Base-by-base conservation (phyloP, 2,113 vertebrate species). In the Odobenus rosmarus region DNA sequence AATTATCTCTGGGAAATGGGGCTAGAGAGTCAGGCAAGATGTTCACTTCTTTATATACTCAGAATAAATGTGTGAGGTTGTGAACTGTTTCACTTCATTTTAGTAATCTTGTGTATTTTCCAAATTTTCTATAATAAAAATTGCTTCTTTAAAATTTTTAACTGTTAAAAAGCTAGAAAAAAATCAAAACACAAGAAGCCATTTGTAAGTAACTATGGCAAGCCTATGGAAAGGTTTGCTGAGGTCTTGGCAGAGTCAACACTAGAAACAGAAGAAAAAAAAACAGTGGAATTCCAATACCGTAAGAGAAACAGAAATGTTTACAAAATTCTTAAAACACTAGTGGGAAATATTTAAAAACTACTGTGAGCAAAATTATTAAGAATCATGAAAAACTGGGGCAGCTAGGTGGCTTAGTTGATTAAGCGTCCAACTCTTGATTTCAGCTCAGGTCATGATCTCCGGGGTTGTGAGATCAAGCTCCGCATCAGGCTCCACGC, bases 151-250 rank as follows among this genome's bases (percentile, higher is more conserved):
- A 93, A 89, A 53, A 16, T 61, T 93, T 79, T 93, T 92, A 95
- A 91, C 71, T 72, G 31, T 69, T 85, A 53, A 74, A 93, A 96
- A 88, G 18, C 57, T 90, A 88, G 26, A 76, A 93, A 69, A 61
- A 90, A 88, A 74, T 82, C 36, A 97, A 96, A 95, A 96, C 46
- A 85, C 69, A 93, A 96, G 76, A 76, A 69, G 67, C 12, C 39
- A 69, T 92, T 81, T 97, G 28, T 96, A 96, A 86, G 76, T 92
- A 94, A 94, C 88, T 31, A 80, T 14, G 49, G 46, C 71, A 62
- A 90, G 36, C 10, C 57, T 28, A 61, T 46, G 55, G 24, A 86
- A 92, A 21, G 14, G 9, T 69, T 90, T 49, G 42, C 83, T 79
- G 76, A 96, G 72, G 49, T 90, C 80, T 88, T 46, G 55, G 57